Evolutionary conservation across 2,113 vertebrate genomes (phyloP).

Genomic region (Lota lota): DNA sequence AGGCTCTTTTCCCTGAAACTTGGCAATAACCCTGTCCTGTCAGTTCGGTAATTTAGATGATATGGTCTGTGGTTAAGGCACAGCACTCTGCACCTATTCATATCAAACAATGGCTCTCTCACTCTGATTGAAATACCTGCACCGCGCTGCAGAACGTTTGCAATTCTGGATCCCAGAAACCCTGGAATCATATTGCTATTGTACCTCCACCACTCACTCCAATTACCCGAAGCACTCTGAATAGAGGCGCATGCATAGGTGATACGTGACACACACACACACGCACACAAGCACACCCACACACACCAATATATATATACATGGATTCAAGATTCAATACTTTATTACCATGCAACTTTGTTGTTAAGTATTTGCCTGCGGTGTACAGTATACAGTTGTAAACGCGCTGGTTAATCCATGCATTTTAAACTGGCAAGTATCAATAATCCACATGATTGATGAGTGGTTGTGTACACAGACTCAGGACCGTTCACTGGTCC

Average conservation of each 20-base stretch:
- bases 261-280: conserved; percentile 3
- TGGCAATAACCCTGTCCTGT: not conserved
- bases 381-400: no score
- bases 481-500: no score
- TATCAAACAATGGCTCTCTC: conserved; percentile 42
- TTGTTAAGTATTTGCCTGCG: no score
- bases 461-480: no score
- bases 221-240: conserved; percentile 46
- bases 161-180: conserved; percentile 28
- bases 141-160: conserved; percentile 21
- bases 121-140: conserved; percentile 20
- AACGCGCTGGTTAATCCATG: no score
- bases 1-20: conserved; percentile 15
- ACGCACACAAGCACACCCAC: not conserved
- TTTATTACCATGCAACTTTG: no score
- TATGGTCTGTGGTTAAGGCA: conserved; percentile 3
- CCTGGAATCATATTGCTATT: conserved; percentile 42
- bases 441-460: no score
- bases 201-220: conserved; percentile 30
- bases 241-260: conserved; percentile 30
- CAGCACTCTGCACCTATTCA: conserved; percentile 35
- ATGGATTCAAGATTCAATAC: no score
- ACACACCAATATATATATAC: no score
- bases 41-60: not conserved
- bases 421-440: no score